Percentiles rank a stretch among this genome's conserved stretches.
These are phyloP conservation scores for Arctopsyche grandis DNA, from an alignment of 1,140 invertebrate species.

Conservation along the genomic window DNA sequence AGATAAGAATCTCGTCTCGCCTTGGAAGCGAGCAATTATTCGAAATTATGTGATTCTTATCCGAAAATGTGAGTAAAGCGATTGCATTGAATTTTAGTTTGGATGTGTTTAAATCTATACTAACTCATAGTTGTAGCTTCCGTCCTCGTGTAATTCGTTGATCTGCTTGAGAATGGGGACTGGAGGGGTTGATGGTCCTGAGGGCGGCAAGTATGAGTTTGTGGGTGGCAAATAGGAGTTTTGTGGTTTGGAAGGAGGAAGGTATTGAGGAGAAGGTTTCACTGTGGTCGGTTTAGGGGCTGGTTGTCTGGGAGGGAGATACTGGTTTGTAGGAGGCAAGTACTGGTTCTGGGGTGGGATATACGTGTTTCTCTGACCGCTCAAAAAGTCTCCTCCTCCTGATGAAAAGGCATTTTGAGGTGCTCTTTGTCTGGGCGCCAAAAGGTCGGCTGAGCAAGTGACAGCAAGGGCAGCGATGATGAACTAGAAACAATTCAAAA, in stretches of 20 bases:
- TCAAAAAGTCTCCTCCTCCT: constrained; percentile 50
- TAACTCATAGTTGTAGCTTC: constrained; percentile 71
- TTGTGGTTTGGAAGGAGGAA: constrained; percentile 55
- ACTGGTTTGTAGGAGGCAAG: constrained; percentile 36
- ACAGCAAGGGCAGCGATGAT: constrained; percentile 46
- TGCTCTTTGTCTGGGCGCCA: constrained; percentile 45
- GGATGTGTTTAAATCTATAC: constrained; percentile 46
- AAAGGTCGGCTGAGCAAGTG: constrained; percentile 47
- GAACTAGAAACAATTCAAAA: constrained; percentile 38
- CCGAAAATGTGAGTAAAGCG: not conserved
- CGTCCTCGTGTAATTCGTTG: constrained; percentile 65
- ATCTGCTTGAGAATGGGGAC: constrained; percentile 68
- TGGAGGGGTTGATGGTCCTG: constrained; percentile 58
- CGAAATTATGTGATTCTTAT: constrained; percentile 5
- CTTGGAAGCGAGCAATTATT: constrained; percentile 4
- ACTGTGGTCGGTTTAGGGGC: constrained; percentile 40
- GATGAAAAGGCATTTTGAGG: constrained; percentile 47
- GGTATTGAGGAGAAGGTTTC: constrained; percentile 37
- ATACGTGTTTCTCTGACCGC: constrained; percentile 41
- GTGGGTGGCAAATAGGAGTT: constrained; percentile 51
- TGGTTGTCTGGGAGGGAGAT: constrained; percentile 48
- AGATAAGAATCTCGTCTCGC: not conserved
- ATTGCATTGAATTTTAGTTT: not conserved
- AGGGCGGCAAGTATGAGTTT: constrained; percentile 47
- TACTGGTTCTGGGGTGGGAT: constrained; percentile 46